Conservation (phyloP, 2,797 vertebrate species). For the Remorina albescens region DNA sequence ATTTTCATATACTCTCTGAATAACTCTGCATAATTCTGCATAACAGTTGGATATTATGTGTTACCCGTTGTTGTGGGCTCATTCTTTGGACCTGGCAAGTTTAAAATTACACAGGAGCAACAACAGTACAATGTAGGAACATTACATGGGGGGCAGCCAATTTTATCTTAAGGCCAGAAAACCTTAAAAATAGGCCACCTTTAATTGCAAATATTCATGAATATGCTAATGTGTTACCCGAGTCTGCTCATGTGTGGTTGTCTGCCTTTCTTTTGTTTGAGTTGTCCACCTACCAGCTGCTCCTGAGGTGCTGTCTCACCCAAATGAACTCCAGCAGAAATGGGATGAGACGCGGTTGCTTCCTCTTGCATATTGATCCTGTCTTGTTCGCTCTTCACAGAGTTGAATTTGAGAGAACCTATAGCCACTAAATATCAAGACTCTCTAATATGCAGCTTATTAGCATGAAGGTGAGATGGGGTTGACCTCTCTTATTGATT, state of each 20-base stretch:
- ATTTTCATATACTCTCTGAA: background rate
- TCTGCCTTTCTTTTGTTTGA: background rate
- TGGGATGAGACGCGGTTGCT: background rate
- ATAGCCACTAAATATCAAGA: slow-evolving; percentile 42
- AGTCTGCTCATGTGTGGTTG: background rate
- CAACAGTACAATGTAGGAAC: background rate
- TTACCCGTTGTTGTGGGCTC: background rate
- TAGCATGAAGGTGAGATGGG: slow-evolving; percentile 8
- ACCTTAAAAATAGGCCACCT: slow-evolving; percentile 8
- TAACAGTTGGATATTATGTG: background rate
- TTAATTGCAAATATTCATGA: slow-evolving; percentile 10
- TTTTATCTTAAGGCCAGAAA: slow-evolving; percentile 8
- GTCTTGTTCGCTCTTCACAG: slow-evolving; percentile 18
- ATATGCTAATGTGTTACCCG: slow-evolving; percentile 9
- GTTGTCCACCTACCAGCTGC: background rate
- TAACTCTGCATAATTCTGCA: background rate
- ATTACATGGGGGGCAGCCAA: background rate
- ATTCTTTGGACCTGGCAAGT: slow-evolving; percentile 5
- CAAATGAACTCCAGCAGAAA: background rate
- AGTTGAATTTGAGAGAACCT: slow-evolving; percentile 26
- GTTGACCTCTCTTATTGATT: slow-evolving; percentile 65
- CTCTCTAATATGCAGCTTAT: slow-evolving; percentile 38
- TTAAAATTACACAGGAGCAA: slow-evolving; percentile 1
- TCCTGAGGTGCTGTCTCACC: background rate
- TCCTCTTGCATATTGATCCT: slow-evolving; percentile 2